Evolutionary conservation across 2,888 invertebrate genomes (phyloP).

Genomic region (Crossocerus cetratus): DNA sequence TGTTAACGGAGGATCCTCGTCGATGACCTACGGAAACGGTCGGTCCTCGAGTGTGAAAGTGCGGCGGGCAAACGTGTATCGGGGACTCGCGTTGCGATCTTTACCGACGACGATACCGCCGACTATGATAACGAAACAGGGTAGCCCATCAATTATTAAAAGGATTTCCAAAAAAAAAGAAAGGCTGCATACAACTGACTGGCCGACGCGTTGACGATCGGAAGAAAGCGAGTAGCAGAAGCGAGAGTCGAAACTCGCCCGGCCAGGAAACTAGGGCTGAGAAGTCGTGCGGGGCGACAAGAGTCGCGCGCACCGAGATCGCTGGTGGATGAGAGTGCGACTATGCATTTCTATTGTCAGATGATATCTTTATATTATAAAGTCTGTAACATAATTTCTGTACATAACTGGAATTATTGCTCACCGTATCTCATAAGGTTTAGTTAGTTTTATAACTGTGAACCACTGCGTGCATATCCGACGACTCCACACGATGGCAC

Average conservation of each 20-base stretch:
- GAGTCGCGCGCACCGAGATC: slow-evolving; percentile 36
- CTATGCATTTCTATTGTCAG: slow-evolving; percentile 50
- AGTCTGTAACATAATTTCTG: slow-evolving; percentile 75
- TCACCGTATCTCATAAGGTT: slow-evolving; percentile 75
- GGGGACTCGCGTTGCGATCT: slow-evolving; percentile 36
- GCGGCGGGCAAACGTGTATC: slow-evolving; percentile 17
- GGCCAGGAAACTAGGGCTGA: neutral
- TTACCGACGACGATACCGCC: slow-evolving; percentile 63
- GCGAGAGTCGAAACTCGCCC: neutral
- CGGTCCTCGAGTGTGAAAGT: slow-evolving; percentile 16
- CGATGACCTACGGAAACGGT: slow-evolving; percentile 34
- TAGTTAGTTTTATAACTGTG: slow-evolving; percentile 75
- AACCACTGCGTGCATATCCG: slow-evolving; percentile 64
- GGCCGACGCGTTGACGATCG: slow-evolving; percentile 28
- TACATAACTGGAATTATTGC: slow-evolving; percentile 76
- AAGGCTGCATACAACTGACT: slow-evolving; percentile 51
- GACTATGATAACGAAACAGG: slow-evolving; percentile 75
- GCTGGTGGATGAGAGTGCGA: slow-evolving; percentile 29
- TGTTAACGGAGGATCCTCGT: slow-evolving; percentile 24
- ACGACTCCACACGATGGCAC: slow-evolving; percentile 40
- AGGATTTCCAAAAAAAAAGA: slow-evolving; percentile 44
- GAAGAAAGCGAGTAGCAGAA: slow-evolving; percentile 3
- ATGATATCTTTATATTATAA: slow-evolving; percentile 68
- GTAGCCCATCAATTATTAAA: slow-evolving; percentile 76
- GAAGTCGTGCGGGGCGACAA: slow-evolving; percentile 20